Evolutionary conservation across 2,797 vertebrate species (phyloP), one percentile per base, ranked within the genome.

Genomic region (Notamacropus eugenii): DNA sequence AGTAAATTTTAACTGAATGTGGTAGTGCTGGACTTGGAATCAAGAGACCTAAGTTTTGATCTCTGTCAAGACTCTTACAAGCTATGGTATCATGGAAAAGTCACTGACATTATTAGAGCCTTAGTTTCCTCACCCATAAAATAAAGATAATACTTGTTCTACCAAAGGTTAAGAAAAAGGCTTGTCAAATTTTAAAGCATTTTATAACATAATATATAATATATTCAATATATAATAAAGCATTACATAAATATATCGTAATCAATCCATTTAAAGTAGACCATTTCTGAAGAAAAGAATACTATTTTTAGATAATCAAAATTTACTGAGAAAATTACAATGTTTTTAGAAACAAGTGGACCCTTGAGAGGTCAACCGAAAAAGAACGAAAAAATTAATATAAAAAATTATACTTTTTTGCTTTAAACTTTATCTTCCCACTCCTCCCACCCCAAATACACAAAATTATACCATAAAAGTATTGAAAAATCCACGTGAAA

Each of bases 401-500:
- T 16, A 9, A 57, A 92, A n/a, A 91, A 56, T 50, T 29, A 27
- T 27, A 87, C 40, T 87, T 50, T 40, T 10, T 46, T 46, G 19
- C 8, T 82, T 82, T 82, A 46, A 82, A 90, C 40, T 52, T 92
- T 57, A 57, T 67, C 34, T 54, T 92, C 40, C 12, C 58, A 96
- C 91, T 31, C 90, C 59, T 59, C 82, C 52, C 40, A 62, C 28
- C 8, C 90, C 92, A 95, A 95, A 92, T 4, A 5, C 12, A 93
- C 55, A 82, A 94, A 94, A 94, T 67, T 90, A 93, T 31, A 55
- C 14, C 22, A 50, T 57, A n/a, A 11, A 92, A 90, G 40, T 74
- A 27, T 40, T 40, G 91, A 1, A 24, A 92, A 52, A 58, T 95
- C 74, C 28, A 94, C 54, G 92, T 46, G 94, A 97, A 95, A 94